Evolutionary conservation across 2,888 invertebrate genomes (phyloP).

Genomic region (Lutraria lutraria): DNA sequence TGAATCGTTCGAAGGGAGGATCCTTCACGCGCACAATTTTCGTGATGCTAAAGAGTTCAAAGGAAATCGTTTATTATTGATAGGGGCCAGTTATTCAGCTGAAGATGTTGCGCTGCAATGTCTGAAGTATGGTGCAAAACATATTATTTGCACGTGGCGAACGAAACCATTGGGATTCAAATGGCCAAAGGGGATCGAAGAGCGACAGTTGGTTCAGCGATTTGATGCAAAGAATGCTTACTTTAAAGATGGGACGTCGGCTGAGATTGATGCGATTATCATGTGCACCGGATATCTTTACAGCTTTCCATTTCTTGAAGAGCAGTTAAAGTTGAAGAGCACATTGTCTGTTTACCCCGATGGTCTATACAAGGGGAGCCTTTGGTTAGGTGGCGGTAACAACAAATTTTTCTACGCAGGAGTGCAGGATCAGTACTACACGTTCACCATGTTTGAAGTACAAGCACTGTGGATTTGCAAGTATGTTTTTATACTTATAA

Average conservation of each 20-base stretch:
- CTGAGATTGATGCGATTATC: slow-evolving; percentile 64
- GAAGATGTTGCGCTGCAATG: slow-evolving; percentile 52
- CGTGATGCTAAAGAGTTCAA: slow-evolving; percentile 43
- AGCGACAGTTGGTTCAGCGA: slow-evolving; percentile 52
- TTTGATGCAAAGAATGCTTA: slow-evolving; percentile 49
- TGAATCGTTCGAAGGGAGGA: slow-evolving; percentile 45
- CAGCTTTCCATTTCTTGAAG: slow-evolving; percentile 50
- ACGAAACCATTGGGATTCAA: slow-evolving; percentile 64
- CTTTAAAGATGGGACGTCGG: slow-evolving; percentile 62
- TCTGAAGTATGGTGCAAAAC: slow-evolving; percentile 28
- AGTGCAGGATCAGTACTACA: slow-evolving; percentile 58
- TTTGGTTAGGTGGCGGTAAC: slow-evolving; percentile 56
- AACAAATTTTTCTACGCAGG: slow-evolving; percentile 63
- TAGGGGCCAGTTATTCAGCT: slow-evolving; percentile 55
- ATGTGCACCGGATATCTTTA: slow-evolving; percentile 57
- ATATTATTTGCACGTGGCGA: slow-evolving; percentile 50
- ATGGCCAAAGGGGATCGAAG: slow-evolving; percentile 60
- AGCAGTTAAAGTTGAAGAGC: slow-evolving; percentile 37
- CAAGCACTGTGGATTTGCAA: slow-evolving; percentile 58
- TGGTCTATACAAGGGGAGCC: slow-evolving; percentile 57
- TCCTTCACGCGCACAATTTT: slow-evolving; percentile 58
- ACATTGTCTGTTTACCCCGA: slow-evolving; percentile 49
- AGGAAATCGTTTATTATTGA: slow-evolving; percentile 31
- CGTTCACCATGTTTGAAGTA: slow-evolving; percentile 66
- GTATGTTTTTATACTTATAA: slow-evolving; percentile 29